phyloP scores from a whole-genome alignment of 1,140 invertebrate genomes.

The Solenopsis invicta region DNA sequence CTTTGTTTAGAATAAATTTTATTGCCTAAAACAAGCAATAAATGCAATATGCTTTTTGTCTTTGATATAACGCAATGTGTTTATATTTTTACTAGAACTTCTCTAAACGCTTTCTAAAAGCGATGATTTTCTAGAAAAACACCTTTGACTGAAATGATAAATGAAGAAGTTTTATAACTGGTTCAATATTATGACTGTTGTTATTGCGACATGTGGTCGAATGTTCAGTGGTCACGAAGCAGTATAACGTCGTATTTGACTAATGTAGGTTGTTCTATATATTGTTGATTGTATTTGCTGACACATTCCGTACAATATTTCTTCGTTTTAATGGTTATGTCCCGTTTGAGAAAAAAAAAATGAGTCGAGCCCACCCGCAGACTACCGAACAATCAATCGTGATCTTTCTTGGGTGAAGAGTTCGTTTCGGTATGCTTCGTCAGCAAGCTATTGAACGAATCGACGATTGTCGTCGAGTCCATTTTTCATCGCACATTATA shows the following conservation, averaged over 20 bases:
- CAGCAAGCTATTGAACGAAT: background rate
- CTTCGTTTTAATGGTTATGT: background rate
- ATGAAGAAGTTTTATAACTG: background rate
- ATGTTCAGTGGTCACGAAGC: background rate
- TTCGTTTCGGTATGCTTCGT: background rate
- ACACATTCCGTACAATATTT: background rate
- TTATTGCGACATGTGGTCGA: background rate
- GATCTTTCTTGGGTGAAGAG: background rate
- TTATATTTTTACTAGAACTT: background rate
- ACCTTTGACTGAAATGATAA: background rate
- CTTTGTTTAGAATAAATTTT: background rate
- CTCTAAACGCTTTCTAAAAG: background rate
- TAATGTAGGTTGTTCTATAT: too few relatives aligned
- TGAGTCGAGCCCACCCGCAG: too few relatives aligned
- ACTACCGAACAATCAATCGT: background rate
- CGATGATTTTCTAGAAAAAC: background rate
- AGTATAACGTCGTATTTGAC: too few relatives aligned
- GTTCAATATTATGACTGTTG: background rate
- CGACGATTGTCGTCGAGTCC: background rate
- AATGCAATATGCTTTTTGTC: background rate
- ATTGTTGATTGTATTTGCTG: background rate
- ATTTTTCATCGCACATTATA: conserved; percentile 15
- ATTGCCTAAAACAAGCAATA: background rate
- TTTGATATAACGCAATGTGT: background rate
- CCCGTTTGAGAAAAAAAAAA: background rate